A percentile compares a stretch with the other conserved stretches of the same genome.
Evolutionary conservation across 2,113 vertebrate genomes (phyloP).

Genomic region (Nasalis larvatus): DNA sequence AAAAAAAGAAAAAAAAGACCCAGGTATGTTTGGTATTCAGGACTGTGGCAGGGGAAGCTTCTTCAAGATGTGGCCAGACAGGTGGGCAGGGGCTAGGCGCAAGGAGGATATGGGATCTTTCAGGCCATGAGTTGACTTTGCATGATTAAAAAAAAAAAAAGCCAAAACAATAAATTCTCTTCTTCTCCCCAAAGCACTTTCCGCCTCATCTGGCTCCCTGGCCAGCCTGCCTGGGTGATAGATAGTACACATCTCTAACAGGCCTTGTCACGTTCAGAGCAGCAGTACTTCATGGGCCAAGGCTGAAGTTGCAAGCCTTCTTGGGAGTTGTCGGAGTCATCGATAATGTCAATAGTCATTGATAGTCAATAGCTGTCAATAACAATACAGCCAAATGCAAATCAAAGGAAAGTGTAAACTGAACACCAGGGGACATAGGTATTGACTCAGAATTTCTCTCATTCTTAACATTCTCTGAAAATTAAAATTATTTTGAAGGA

Average conservation of each 20-base stretch:
- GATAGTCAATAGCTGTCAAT: neutral
- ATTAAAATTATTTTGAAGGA: neutral
- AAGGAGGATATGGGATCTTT: no score
- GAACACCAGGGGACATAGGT: neutral
- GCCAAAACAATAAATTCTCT: no score
- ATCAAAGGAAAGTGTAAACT: neutral
- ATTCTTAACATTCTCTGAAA: neutral
- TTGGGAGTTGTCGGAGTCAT: neutral
- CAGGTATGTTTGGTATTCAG: no score
- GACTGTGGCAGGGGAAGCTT: no score
- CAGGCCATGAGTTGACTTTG: no score
- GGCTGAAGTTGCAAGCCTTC: neutral
- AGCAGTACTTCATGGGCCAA: neutral
- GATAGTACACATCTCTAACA: fast-evolving
- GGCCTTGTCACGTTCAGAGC: neutral
- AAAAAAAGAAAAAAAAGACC: no score
- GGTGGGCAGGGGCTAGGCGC: no score
- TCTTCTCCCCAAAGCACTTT: neutral
- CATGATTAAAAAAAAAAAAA: no score
- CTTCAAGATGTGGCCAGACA: no score
- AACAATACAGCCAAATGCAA: neutral
- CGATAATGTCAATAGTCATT: no score
- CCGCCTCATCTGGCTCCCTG: neutral
- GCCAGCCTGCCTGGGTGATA: neutral
- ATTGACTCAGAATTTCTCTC: neutral